phyloP scores from a whole-genome alignment of 1,140 invertebrate species.

The Coenobita brevimanus region DNA sequence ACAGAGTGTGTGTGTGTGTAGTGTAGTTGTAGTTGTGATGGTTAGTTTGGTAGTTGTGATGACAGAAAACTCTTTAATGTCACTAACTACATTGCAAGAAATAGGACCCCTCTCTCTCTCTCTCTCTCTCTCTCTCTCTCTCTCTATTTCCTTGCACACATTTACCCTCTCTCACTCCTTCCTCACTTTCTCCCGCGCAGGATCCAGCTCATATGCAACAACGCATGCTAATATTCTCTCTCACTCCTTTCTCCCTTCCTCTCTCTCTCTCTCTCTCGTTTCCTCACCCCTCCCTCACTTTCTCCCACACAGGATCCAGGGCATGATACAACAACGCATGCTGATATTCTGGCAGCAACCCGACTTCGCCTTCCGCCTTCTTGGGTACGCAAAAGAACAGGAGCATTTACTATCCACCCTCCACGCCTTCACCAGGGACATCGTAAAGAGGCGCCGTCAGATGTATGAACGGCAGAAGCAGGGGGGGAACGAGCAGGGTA shows the following conservation, averaged over 20 bases:
- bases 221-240: not conserved
- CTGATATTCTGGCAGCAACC: constrained; percentile 34
- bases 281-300: not conserved
- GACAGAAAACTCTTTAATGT: too few species aligned
- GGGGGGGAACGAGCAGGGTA: not conserved
- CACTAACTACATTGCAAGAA: too few species aligned
- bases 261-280: not conserved
- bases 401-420: not conserved
- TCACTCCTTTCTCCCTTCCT: not conserved
- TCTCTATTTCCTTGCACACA: not conserved
- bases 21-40: too few species aligned
- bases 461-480: constrained; percentile 4
- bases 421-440: constrained; percentile 9
- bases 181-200: not conserved
- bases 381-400: constrained; percentile 29
- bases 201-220: not conserved
- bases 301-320: constrained; percentile 5
- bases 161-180: not conserved
- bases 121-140: not conserved
- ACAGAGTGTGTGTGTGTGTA: not conserved
- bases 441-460: not conserved
- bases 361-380: not conserved
- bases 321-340: not conserved
- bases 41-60: too few species aligned
- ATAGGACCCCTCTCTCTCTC: not conserved